Evolutionary conservation across 2,888 invertebrate species (phyloP).

Genomic region (Cheilosia variabilis): DNA sequence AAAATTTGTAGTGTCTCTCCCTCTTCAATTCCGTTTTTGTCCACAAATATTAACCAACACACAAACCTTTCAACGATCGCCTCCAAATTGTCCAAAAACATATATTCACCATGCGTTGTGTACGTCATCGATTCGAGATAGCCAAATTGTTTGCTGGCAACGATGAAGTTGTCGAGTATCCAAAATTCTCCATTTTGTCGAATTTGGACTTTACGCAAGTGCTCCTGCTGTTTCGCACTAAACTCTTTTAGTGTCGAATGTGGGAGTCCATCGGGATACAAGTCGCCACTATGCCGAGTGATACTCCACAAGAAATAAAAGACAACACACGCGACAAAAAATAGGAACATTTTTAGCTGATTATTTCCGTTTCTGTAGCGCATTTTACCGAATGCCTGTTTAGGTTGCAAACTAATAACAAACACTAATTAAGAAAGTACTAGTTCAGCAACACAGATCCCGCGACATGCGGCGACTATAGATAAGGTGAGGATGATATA

Average conservation of each 20-base stretch:
- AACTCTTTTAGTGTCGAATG: not conserved
- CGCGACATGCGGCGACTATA: too few relatives aligned
- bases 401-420: not conserved
- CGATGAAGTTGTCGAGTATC: constrained; percentile 48
- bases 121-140: constrained; percentile 50
- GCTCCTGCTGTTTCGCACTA: not conserved
- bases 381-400: constrained; percentile 19
- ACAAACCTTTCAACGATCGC: constrained; percentile 36
- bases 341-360: not conserved
- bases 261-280: constrained; percentile 2
- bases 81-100: constrained; percentile 44
- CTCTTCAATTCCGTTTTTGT: too few relatives aligned
- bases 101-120: constrained; percentile 50
- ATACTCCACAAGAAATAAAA: constrained; percentile 4
- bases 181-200: constrained; percentile 50
- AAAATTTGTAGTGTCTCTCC: too few relatives aligned
- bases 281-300: not conserved
- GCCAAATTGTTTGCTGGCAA: constrained; percentile 16
- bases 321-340: not conserved
- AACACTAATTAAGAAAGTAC: not conserved
- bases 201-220: constrained; percentile 15
- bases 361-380: constrained; percentile 1
- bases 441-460: too few relatives aligned
- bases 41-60: not conserved
- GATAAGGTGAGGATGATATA: too few relatives aligned